A percentile compares a stretch with the other conserved stretches of the same genome.
These are phyloP conservation scores for Hypanus sabinus DNA, from an alignment of 2,113 vertebrate species.

Conservation along the genomic window DNA sequence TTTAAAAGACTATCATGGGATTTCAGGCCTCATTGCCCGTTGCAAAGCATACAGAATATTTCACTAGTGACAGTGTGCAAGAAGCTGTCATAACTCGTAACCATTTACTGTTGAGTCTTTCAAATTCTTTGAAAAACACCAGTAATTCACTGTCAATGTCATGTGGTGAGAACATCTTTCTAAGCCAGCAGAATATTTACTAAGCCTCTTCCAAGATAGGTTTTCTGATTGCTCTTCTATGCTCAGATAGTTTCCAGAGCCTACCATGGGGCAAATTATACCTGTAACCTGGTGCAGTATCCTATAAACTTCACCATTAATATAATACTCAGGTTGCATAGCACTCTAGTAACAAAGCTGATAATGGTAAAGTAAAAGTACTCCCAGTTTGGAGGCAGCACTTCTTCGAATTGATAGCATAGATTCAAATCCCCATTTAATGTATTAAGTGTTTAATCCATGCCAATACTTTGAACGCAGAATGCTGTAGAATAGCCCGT, in stretches of 20 bases:
- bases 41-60: slow-evolving; percentile 27
- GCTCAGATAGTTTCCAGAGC: not conserved
- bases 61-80: slow-evolving; percentile 15
- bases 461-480: not conserved
- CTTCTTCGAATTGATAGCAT: not conserved
- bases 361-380: not conserved
- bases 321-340: not conserved
- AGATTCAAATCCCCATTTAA: not conserved
- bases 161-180: not conserved
- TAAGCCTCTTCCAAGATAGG: not conserved
- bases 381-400: not conserved
- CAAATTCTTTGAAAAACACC: slow-evolving; percentile 3
- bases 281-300: not conserved
- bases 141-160: slow-evolving; percentile 29
- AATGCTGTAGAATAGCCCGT: not conserved
- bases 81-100: slow-evolving; percentile 14
- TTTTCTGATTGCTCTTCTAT: not conserved
- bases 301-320: not conserved
- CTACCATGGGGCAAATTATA: not conserved
- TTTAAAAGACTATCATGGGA: not conserved
- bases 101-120: slow-evolving; percentile 6
- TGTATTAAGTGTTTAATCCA: not conserved
- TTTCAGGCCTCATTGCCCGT: slow-evolving; percentile 27
- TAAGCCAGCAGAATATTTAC: not conserved
- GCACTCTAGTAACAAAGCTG: not conserved